Evolutionary conservation across 1,140 invertebrate genomes (phyloP).

Genomic region (Berghia stephanieae): DNA sequence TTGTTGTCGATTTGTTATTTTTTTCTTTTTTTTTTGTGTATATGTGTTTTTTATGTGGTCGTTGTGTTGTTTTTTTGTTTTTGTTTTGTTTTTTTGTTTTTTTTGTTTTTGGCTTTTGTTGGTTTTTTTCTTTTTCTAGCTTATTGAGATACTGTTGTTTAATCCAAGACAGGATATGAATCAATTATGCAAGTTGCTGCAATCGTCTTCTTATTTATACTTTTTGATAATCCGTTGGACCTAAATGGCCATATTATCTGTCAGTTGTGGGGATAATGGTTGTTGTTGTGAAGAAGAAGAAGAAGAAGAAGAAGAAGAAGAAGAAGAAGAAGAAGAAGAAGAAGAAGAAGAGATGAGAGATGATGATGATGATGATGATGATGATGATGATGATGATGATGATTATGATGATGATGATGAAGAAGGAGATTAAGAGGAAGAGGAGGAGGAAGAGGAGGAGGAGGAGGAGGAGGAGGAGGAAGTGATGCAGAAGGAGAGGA

Average conservation of each 20-base stretch:
- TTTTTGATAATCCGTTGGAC: background rate
- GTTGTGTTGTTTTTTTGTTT: too few relatives aligned
- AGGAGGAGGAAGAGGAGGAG: too few relatives aligned
- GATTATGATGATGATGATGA: too few relatives aligned
- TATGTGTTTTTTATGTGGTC: too few relatives aligned
- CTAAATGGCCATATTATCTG: background rate
- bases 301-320: background rate
- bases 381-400: too few relatives aligned
- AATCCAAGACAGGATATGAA: background rate
- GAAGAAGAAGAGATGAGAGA: background rate
- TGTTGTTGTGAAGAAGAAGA: background rate
- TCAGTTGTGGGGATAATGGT: background rate
- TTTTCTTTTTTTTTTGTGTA: too few relatives aligned
- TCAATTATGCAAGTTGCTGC: background rate
- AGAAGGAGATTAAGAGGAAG: background rate
- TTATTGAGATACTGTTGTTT: background rate
- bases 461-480: too few relatives aligned
- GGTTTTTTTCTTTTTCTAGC: background rate
- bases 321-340: background rate
- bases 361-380: background rate
- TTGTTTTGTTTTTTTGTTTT: too few relatives aligned
- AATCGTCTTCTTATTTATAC: background rate
- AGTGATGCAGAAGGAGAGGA: too few relatives aligned
- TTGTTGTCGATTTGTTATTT: too few relatives aligned
- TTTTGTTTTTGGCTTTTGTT: too few relatives aligned